phyloP scores from a whole-genome alignment of 1,140 invertebrate genomes.

The Brachionus rubens region DNA sequence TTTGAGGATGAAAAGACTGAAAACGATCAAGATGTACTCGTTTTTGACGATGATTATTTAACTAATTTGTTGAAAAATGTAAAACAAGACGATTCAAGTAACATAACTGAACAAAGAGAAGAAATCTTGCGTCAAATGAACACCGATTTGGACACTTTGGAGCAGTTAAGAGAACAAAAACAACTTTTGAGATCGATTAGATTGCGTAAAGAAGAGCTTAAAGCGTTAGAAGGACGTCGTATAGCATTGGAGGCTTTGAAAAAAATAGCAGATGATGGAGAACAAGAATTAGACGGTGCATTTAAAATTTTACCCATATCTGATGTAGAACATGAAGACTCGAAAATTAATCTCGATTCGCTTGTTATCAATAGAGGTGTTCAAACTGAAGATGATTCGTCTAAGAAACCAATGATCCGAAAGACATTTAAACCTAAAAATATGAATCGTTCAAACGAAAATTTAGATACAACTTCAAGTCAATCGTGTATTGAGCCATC shows the following conservation, averaged over 20 bases:
- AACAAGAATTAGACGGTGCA: background rate
- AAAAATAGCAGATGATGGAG: slow-evolving; percentile 26
- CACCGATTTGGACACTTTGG: background rate
- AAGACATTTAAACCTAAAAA: slow-evolving; percentile 17
- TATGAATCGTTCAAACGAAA: background rate
- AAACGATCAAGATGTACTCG: slow-evolving; percentile 13
- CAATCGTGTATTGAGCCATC: slow-evolving; percentile 39
- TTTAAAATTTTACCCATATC: slow-evolving; percentile 13
- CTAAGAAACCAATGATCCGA: slow-evolving; percentile 12
- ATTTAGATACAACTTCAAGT: background rate
- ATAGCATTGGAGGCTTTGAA: slow-evolving; percentile 21
- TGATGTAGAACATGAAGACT: background rate
- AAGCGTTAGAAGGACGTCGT: background rate
- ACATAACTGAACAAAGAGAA: background rate
- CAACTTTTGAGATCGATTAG: slow-evolving; percentile 2
- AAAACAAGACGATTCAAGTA: background rate
- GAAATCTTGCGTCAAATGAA: background rate
- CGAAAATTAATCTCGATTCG: background rate
- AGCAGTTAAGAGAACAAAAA: slow-evolving; percentile 34
- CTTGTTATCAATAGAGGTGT: background rate
- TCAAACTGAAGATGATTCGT: background rate
- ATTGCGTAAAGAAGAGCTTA: slow-evolving; percentile 30
- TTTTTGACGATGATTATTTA: slow-evolving; percentile 17
- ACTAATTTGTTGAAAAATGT: background rate
- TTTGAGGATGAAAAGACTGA: slow-evolving; percentile 20